Base-by-base conservation (phyloP, 2,888 invertebrate species). In the Acanthosepion esculentum region DNA sequence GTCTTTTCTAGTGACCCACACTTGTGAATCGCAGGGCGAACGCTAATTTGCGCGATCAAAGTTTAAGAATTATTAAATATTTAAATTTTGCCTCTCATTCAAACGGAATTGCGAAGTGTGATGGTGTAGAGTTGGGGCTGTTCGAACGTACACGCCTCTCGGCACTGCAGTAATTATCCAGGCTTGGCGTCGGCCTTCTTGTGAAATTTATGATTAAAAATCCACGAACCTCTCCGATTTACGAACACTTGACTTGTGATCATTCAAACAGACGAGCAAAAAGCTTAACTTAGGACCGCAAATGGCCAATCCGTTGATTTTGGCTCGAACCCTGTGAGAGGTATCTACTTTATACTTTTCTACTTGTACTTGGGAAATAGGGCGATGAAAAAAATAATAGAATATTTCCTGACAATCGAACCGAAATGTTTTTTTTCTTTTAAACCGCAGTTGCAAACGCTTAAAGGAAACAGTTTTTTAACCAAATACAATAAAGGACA, bases 11-110 rank as follows among this genome's bases (percentile, higher is more conserved):
- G n/a, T 78, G 78, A 78, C 78, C 78, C 78, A 78, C n/a, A 78
- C 78, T 78, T 78, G 78, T 78, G 78, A 78, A 78, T 78, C n/a
- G n/a, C 78, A n/a, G n/a, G 78, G n/a, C n/a, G 78, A 78, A 78
- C 78, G 15, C 78, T 78, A 78, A 78, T 78, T 78, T 78, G 78
- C n/a, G 78, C 29, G 78, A 78, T 78, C n/a, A n/a, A 78, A 78
- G 78, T 78, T 78, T 78, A 78, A 33, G n/a, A 78, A 78, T 78
- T n/a, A 78, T 78, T 78, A 78, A 78, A 78, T 78, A 78, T 78
- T 78, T 78, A 78, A 78, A 78, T n/a, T 78, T 33, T 78, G 78
- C 33, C 78, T 78, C n/a, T 78, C 23, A 78, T 78, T 78, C 78
- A n/a, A 78, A 78, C n/a, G 12, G 78, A 78, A 78, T 33, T 33